Percentiles rank a stretch among this genome's conserved stretches.
Conservation (phyloP, 2,797 vertebrate species). For the Acrossocheilus fasciatus region DNA sequence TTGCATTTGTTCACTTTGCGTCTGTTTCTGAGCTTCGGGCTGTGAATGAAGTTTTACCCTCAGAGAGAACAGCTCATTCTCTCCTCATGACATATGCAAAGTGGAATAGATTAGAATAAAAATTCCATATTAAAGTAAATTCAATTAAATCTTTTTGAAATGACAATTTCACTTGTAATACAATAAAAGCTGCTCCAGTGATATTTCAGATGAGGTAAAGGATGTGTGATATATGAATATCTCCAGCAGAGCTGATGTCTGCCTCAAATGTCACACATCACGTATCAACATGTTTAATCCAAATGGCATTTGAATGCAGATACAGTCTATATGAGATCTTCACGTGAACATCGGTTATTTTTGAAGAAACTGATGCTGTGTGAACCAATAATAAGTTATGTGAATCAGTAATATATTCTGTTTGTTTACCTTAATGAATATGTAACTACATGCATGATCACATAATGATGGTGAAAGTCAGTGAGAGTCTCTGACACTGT, state of each 20-base stretch:
- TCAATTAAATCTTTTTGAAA: background rate
- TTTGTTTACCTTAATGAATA: background rate
- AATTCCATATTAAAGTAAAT: background rate
- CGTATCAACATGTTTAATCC: background rate
- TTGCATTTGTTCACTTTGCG: conserved; percentile 7
- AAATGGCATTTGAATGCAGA: background rate
- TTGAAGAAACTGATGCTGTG: background rate
- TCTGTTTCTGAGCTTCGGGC: conserved; percentile 10
- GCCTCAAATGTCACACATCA: background rate
- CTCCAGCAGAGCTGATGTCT: background rate
- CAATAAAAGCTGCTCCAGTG: background rate
- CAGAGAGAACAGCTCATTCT: background rate
- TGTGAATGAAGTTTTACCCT: conserved; percentile 4
- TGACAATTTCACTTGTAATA: background rate
- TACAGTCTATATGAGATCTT: background rate
- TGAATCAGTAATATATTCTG: background rate
- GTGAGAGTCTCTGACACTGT: background rate
- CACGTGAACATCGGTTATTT: background rate
- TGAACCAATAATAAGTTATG: background rate
- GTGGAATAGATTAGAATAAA: background rate
- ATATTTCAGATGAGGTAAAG: background rate
- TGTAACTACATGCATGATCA: background rate
- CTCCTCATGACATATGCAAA: background rate
- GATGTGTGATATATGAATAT: background rate
- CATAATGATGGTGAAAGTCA: background rate